Base-by-base conservation (phyloP, 2,888 invertebrate species). In the Trachelus stipa region DNA sequence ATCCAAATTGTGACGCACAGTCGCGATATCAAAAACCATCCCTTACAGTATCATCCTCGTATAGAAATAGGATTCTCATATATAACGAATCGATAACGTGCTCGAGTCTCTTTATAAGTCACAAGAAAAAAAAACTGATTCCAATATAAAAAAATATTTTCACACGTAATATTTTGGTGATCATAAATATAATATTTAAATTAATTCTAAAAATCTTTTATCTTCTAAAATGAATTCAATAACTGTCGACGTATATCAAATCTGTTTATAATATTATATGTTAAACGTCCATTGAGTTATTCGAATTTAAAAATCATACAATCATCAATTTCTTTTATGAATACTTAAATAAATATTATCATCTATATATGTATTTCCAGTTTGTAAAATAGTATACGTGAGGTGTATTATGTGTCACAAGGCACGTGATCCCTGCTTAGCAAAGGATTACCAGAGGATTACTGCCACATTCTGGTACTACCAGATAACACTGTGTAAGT, bases 401-500 rank as follows among this genome's bases (percentile, higher is more conserved):
- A 86, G 83, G 84, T 88, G 88, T 87, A 87, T 87, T 87, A 85
- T 87, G 83, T 86, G 88, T 89, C 89, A 84, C 87, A 87, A 87
- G 86, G 86, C 86, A 81, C 86, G 84, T 85, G 85, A 89, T 87
- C 88, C 87, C 79, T 84, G 86, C 87, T 88, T 85, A 88, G 85
- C 85, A 83, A 80, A 79, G 86, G 88, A 91, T 90, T 91, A 90
- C 86, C 83, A 85, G 79, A 85, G 90, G 90, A 90, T 90, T 88
- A 87, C 84, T 82, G 84, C 86, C 86, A 84, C 88, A 90, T 88
- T 88, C 90, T 91, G 90, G 86, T 88, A 84, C 86, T 85, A 88
- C 86, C 85, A 89, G 91, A 90, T 91, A 91, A 90, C 89, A 88
- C 85, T 86, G 85, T 89, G 90, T 89, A 90, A 90, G 87, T 90